Evolutionary conservation across 1,140 invertebrate genomes (phyloP).

Genomic region (Hyles euphorbiae): DNA sequence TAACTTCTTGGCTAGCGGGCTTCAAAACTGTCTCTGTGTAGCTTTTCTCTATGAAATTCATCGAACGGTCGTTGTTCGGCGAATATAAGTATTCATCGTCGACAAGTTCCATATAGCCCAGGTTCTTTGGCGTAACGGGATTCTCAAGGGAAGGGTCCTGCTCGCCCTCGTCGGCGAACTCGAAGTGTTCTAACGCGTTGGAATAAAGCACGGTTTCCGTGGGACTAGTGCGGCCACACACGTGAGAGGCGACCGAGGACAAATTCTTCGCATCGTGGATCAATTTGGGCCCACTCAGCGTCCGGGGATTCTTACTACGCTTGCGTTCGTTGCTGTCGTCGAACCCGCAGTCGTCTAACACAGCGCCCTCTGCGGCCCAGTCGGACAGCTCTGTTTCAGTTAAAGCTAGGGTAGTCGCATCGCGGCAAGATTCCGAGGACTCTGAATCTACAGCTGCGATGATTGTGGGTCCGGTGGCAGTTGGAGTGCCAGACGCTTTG

Average conservation of each 20-base stretch:
- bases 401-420: slow-evolving; percentile 80
- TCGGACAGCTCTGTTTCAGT: slow-evolving; percentile 91
- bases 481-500: slow-evolving; percentile 39
- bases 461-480: slow-evolving; percentile 44
- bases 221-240: slow-evolving; percentile 49
- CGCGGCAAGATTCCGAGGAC: slow-evolving; percentile 76
- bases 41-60: slow-evolving; percentile 76
- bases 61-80: slow-evolving; percentile 64
- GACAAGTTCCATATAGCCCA: slow-evolving; percentile 65
- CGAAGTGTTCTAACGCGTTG: slow-evolving; percentile 59
- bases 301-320: slow-evolving; percentile 48
- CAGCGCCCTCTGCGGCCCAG: slow-evolving; percentile 87
- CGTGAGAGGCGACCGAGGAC: slow-evolving; percentile 46
- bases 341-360: slow-evolving; percentile 81
- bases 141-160: slow-evolving; percentile 53
- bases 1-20: slow-evolving; percentile 30
- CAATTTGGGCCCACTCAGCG: slow-evolving; percentile 52
- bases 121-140: slow-evolving; percentile 45
- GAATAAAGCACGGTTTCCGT: slow-evolving; percentile 47
- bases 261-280: slow-evolving; percentile 63
- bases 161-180: slow-evolving; percentile 65
- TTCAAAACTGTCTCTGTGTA: slow-evolving; percentile 55
- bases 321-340: slow-evolving; percentile 47
- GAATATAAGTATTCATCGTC: slow-evolving; percentile 62
- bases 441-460: slow-evolving; percentile 47